phyloP scores from a whole-genome alignment of 2,113 vertebrate species.

The Daboia siamensis region DNA sequence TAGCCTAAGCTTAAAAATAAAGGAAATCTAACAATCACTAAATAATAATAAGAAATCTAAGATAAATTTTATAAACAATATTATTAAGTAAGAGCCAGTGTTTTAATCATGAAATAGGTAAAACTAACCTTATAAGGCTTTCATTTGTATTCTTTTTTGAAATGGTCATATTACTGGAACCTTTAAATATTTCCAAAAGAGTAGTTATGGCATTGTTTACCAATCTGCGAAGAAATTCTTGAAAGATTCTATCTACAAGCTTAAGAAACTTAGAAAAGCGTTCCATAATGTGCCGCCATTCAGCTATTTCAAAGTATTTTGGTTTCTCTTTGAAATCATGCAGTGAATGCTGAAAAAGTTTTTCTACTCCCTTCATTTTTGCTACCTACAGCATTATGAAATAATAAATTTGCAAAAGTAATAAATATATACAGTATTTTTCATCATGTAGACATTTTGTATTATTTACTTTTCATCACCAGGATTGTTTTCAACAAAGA shows the following conservation, averaged over 20 bases:
- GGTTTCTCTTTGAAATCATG: conserved; percentile 10
- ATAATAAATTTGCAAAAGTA: conserved; percentile 16
- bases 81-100: not conserved
- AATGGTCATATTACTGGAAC: conserved; percentile 36
- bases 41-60: not conserved
- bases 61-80: not conserved
- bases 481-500: not conserved
- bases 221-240: conserved; percentile 61
- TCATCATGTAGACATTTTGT: conserved; percentile 5
- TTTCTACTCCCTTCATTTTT: conserved; percentile 51
- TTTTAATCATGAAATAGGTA: not conserved
- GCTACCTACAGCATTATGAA: conserved; percentile 57
- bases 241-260: conserved; percentile 67
- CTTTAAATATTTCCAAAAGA: conserved; percentile 50
- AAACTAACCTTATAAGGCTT: conserved; percentile 49
- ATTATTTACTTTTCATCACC: not conserved
- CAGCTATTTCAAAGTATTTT: conserved; percentile 50
- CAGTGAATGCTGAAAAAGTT: conserved; percentile 48
- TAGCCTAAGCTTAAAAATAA: not conserved
- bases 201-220: conserved; percentile 48
- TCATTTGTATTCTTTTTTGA: conserved; percentile 52
- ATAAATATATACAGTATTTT: not conserved
- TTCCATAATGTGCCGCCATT: conserved; percentile 48
- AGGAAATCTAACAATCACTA: not conserved
- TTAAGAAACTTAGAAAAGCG: conserved; percentile 52